Evolutionary conservation across 2,797 vertebrate species (phyloP).

Genomic region (Molossus alvarezi): DNA sequence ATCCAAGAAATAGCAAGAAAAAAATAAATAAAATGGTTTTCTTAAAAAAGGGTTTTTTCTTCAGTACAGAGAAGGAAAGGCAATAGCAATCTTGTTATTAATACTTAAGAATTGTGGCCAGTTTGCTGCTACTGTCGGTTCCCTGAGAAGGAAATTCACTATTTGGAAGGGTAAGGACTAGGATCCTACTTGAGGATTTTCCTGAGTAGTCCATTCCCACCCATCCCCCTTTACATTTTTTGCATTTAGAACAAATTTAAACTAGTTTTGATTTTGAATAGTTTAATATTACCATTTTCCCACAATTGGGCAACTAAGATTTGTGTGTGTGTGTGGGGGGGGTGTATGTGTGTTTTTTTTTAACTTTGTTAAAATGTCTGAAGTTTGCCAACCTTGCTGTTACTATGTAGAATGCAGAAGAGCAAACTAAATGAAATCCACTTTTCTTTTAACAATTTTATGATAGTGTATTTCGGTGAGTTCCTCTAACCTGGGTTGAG

Average conservation of each 20-base stretch:
- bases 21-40: not conserved
- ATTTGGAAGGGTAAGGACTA: not conserved
- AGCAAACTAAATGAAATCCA: not conserved
- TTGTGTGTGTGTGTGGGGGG: not conserved
- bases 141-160: not conserved
- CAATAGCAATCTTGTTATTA: not conserved
- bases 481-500: not conserved
- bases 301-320: not conserved
- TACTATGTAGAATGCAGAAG: not conserved
- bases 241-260: conserved; percentile 32
- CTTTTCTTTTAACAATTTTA: not conserved
- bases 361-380: conserved; percentile 7
- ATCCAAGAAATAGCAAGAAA: not conserved
- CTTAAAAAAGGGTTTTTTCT: not conserved
- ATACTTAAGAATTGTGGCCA: not conserved
- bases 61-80: not conserved
- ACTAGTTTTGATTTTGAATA: conserved; percentile 55
- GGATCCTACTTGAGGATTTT: not conserved
- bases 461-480: not conserved
- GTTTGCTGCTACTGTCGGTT: not conserved
- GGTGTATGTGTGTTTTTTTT: not conserved
- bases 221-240: not conserved
- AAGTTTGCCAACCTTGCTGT: conserved; percentile 4
- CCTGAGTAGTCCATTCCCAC: not conserved
- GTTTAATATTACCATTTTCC: conserved; percentile 38